Conservation (phyloP, 2,797 vertebrate species). For the Mormyrus proboscirostris region DNA sequence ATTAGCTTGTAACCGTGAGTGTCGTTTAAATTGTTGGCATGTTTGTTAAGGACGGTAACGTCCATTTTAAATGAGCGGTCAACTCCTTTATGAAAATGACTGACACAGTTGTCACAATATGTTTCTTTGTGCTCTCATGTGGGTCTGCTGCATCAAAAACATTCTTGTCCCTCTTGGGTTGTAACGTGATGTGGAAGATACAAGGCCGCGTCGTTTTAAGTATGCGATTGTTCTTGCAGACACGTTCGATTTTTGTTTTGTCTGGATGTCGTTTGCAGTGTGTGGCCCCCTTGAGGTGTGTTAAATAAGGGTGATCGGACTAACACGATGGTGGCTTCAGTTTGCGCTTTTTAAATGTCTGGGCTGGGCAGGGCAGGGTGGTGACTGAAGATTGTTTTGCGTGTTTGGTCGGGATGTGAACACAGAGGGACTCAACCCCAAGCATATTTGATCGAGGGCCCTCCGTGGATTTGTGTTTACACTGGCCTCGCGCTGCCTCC, state of each 20-base stretch:
- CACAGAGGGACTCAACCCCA: not conserved
- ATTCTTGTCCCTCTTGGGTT: not conserved
- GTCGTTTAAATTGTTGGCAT: not conserved
- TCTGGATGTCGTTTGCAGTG: not conserved
- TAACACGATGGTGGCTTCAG: not conserved
- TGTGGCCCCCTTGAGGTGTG: not conserved
- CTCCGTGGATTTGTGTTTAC: constrained; percentile 22
- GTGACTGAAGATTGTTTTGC: not conserved
- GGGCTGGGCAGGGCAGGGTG: not conserved
- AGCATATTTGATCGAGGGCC: constrained; percentile 8
- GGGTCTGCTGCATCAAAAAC: not conserved
- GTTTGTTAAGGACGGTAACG: not conserved
- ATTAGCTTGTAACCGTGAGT: not conserved
- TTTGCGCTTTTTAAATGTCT: not conserved
- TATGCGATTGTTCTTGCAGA: not conserved
- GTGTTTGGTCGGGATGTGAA: not conserved
- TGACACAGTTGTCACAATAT: not conserved
- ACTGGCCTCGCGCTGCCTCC: constrained; percentile 21
- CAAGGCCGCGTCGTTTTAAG: not conserved
- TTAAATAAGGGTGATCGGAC: not conserved
- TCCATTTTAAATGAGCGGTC: not conserved
- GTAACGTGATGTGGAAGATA: not conserved
- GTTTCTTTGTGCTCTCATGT: not conserved
- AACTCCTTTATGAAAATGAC: not conserved
- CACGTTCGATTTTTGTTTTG: not conserved